Conservation (phyloP, 1,140 invertebrate genomes). For the Caenorhabditis tropicalis region DNA sequence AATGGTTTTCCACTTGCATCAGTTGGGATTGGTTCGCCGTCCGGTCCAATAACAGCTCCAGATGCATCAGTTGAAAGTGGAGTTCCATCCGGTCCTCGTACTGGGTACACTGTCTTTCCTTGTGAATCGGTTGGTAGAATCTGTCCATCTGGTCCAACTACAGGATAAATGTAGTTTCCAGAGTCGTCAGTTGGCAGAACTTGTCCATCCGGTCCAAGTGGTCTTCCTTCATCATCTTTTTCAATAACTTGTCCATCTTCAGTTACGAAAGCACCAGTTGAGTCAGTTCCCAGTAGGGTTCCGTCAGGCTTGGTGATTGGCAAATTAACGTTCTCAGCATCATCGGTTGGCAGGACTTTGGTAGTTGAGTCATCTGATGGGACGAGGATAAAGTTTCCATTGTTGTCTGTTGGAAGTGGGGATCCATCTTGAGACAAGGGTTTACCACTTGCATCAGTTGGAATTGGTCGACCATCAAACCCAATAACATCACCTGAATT, state of each 20-base stretch:
- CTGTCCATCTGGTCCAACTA: constrained; percentile 14
- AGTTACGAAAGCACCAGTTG: constrained; percentile 41
- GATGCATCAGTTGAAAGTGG: constrained; percentile 54
- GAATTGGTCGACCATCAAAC: constrained; percentile 37
- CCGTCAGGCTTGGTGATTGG: constrained; percentile 26
- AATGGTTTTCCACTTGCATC: constrained; percentile 35
- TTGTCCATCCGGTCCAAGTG: background rate
- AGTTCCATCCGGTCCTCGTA: constrained; percentile 37
- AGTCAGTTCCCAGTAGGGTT: constrained; percentile 50
- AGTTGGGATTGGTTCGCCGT: constrained; percentile 47
- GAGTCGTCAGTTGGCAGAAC: constrained; percentile 36
- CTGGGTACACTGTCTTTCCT: background rate
- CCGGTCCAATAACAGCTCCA: constrained; percentile 33
- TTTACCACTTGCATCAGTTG: constrained; percentile 45
- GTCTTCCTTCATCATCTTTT: background rate
- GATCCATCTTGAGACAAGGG: constrained; percentile 35
- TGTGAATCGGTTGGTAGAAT: constrained; percentile 10
- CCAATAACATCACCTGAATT: background rate
- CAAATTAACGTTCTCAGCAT: background rate
- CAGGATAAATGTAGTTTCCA: constrained; percentile 52
- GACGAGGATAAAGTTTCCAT: constrained; percentile 48
- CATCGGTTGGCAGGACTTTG: constrained; percentile 54
- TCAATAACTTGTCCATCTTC: constrained; percentile 20
- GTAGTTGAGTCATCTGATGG: constrained; percentile 54
- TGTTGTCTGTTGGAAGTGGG: constrained; percentile 50